Evolutionary conservation across 1,140 invertebrate genomes (phyloP), one percentile per base, ranked within the genome.

Genomic region (Pectinophora gossypiella): DNA sequence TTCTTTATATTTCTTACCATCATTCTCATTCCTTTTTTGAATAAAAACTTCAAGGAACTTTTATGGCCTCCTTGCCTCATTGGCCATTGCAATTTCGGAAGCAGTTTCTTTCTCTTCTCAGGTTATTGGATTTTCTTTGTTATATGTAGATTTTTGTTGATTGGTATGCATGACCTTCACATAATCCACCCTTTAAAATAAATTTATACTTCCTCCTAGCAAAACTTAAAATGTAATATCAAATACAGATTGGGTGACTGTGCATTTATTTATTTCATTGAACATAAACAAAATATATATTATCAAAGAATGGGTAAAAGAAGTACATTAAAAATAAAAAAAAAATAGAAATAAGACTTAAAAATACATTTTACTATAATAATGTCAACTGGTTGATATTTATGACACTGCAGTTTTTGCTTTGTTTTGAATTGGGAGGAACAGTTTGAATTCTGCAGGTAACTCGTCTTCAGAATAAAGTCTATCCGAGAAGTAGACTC

Each of bases 381-480:
- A 66, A 58, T 38, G 53, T 56, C 52, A 21, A 58, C 21, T 48
- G 42, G 20, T 60, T 54, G 50, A 55, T 64, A 55, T 61, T 77
- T 69, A 87, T 55, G 86, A 69, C n/a, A 83, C 72, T 32, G 74
- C 79, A 20, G 76, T 88, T 81, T 93, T 93, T 19, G 90, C 89
- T 83, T 95, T 95, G 68, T 94, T 95, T 73, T 96, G 95, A 69
- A 97, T 96, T 0, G 96, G 96, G 64, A 96, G 92, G 90, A 96
- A 99, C 52, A 99, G 89, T 90, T 99, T 99, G 77, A 99, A 99
- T 88, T 99, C 99, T 23, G 98, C 97, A 16, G 99, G 99, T 59
- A 99, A 89, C 89, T 99, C 99, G 87, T 99, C 99, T 91, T 99
- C 99, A 1, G 98, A 97, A 89, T 99, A 99, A 6, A 99, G 88